These are phyloP conservation scores for Pluvianellus socialis DNA, from an alignment of 2,113 vertebrate genomes.

Conservation along the genomic window DNA sequence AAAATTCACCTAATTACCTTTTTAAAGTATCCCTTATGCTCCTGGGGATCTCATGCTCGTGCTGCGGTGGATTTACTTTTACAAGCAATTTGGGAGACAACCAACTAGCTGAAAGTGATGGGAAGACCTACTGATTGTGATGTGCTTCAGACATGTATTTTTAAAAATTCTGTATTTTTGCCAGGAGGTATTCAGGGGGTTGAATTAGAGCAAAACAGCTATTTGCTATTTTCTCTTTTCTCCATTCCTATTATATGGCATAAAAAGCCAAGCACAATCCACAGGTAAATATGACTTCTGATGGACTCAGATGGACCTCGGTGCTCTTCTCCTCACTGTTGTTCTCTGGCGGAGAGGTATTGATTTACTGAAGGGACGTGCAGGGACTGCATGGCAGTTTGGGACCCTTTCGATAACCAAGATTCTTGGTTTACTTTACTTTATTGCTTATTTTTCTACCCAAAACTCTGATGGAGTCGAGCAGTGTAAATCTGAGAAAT, in stretches of 20 bases:
- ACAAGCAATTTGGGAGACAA: background rate
- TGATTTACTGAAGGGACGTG: slow-evolving; percentile 12
- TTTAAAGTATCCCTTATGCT: fast-evolving
- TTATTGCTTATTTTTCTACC: slow-evolving; percentile 62
- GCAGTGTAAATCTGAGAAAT: slow-evolving; percentile 60
- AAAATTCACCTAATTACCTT: background rate
- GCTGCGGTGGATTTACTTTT: background rate
- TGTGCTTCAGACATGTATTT: background rate
- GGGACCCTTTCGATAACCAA: slow-evolving; percentile 33
- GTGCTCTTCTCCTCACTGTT: background rate
- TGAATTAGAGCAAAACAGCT: background rate
- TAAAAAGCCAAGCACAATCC: slow-evolving; percentile 17
- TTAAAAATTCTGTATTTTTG: background rate
- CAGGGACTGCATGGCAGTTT: background rate
- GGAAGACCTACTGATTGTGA: background rate
- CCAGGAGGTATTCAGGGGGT: background rate
- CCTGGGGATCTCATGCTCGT: background rate
- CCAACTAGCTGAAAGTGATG: background rate
- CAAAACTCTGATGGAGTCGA: background rate
- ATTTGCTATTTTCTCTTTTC: background rate
- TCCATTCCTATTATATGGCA: background rate
- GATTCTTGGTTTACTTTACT: slow-evolving; percentile 15
- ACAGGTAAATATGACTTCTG: background rate
- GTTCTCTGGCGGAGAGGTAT: background rate
- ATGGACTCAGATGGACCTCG: background rate